Base-by-base conservation (phyloP, 2,888 invertebrate genomes). In the Calameuta idolon region DNA sequence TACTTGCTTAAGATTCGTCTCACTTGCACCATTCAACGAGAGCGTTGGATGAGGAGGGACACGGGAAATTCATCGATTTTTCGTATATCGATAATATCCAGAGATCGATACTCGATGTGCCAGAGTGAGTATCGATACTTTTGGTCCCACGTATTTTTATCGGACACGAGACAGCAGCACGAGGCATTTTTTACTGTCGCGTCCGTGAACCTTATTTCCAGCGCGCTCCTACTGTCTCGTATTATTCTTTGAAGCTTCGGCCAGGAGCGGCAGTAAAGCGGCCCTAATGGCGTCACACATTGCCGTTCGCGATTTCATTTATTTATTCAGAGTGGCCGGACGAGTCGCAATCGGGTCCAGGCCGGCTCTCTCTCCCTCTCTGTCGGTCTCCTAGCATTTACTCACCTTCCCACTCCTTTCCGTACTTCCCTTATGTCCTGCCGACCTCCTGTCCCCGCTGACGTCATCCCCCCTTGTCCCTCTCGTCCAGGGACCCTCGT, bases 231-330 rank as follows among this genome's bases (percentile, higher is more conserved):
- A n/a, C 23, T 0, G 9, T 75, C 73, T 77, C 79, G 74, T 76
- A 79, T 83, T 76, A 83, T 83, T 82, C 81, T 84, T 80, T 75
- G 79, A 80, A 79, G 77, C 69, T 79, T 75, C 80, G 80, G 75
- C 81, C 76, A 75, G 75, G 76, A 80, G 69, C 81, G 77, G 83
- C 83, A 86, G 87, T 88, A 87, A 88, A 89, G 84, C 84, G 86
- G 81, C 76, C 86, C 88, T 90, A 90, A 90, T 90, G 86, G 89
- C 87, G 88, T 88, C 89, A 87, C 88, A 86, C 85, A 87, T 88
- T 81, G 88, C 83, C 83, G 82, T 86, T 78, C 81, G 83, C 86
- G 82, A 88, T 86, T 86, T 87, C 85, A 86, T 87, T 91, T 88
- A 91, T 87, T 91, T 90, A 91, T 90, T 88, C 87, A 89, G 79